Evolutionary conservation across 1,140 invertebrate species (phyloP), one percentile per base, ranked within the genome.

Genomic region (Lasaia peninsularis): DNA sequence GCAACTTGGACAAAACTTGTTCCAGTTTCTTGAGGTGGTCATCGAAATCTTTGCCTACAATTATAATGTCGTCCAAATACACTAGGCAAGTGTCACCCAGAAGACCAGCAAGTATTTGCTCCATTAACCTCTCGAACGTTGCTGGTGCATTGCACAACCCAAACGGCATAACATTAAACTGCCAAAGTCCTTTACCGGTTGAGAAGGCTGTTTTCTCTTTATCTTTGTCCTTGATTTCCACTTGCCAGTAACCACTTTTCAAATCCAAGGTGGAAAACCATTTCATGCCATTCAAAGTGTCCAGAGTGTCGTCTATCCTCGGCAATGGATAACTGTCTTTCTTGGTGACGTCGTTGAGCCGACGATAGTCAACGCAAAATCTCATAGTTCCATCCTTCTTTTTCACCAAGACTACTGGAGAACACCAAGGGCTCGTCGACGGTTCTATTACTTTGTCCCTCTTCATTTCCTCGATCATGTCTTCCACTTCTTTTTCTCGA

Each of bases 141-240:
- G 64, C 74, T 44, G 48, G 75, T 54, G 67, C 68, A 33, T 77
- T 86, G 6, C 57, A 67, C 3, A 90, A 60, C n/a, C 89, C 88
- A 68, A 90, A 88, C 0, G 88, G 79, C 74, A 91, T 77, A 0
- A 81, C 67, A 8, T 61, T 69, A 56, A 86, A 91, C 54, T 74
- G 56, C 58, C 67, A 90, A 2, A 82, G 31, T 2, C 81, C 84
- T 21, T 78, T 75, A 5, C 75, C 73, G 1, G 75, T 80, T 4
- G 73, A 71, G 52, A 91, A 90, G 0, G 80, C 86, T 1, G 90
- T 91, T 34, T 76, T 79, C 20, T 76, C 69, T 1, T 67, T 64
- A 44, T 81, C 71, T 44, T 60, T 52, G 8, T 50, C 4, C 4
- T 31, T 12, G 1, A 88, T 61, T 40, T 69, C 60, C 6, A 88